A percentile compares a stretch with the other conserved stretches of the same genome.
Conservation (phyloP, 2,113 vertebrate species). For the Melospiza melodia region DNA sequence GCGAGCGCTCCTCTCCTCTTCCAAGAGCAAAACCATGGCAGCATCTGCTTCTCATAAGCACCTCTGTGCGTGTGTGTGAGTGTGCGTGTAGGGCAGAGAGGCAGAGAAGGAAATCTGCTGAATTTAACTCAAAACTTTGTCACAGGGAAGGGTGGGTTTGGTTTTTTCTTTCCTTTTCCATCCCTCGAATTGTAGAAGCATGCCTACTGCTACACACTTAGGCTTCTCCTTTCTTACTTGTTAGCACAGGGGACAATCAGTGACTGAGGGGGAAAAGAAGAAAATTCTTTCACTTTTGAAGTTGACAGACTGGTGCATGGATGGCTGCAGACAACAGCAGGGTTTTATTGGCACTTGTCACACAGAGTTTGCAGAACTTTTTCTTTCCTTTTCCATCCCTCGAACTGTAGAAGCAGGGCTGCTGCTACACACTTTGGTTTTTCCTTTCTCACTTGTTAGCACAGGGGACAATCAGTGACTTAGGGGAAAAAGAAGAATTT, state of each 20-base stretch:
- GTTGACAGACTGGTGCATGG: fast-evolving
- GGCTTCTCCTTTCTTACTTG: not conserved
- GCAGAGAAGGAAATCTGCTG: slow-evolving; percentile 49
- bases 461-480: not conserved
- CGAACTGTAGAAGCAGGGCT: too few species aligned
- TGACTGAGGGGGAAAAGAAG: not conserved
- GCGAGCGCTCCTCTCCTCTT: slow-evolving; percentile 36
- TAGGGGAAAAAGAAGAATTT: not conserved
- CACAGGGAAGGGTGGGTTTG: not conserved
- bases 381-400: not conserved
- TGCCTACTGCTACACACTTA: not conserved
- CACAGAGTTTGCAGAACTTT: not conserved
- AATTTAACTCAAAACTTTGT: slow-evolving; percentile 49
- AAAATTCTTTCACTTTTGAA: not conserved
- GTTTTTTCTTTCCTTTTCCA: not conserved
- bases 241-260: not conserved
- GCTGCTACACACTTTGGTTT: not conserved
- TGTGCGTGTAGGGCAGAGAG: not conserved
- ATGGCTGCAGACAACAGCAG: not conserved
- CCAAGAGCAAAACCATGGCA: slow-evolving; percentile 49
- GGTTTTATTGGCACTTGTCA: not conserved
- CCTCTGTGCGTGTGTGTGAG: slow-evolving; percentile 34
- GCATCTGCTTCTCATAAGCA: slow-evolving; percentile 78
- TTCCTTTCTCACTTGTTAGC: not conserved
- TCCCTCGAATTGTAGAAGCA: not conserved